Conservation (phyloP, 2,797 vertebrate species). For the Lagodon rhomboides region DNA sequence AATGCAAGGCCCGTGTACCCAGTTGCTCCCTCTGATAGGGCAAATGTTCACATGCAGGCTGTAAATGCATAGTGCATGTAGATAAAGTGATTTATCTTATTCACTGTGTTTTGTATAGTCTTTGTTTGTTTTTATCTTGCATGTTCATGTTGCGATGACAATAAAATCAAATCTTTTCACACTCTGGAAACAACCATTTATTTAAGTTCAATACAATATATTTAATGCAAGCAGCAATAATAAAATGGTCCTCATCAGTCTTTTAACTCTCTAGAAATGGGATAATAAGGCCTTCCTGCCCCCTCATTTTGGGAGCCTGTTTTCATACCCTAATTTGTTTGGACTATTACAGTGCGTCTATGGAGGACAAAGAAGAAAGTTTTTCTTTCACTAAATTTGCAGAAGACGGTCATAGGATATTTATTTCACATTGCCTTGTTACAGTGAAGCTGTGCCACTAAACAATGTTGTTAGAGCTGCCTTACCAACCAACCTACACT, state of each 20-base stretch:
- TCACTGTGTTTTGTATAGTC: too few species aligned
- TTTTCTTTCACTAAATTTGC: neutral
- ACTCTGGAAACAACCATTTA: neutral
- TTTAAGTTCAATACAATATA: neutral
- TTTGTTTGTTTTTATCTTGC: too few species aligned
- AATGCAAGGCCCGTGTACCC: too few species aligned
- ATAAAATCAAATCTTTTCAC: neutral
- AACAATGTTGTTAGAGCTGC: constrained; percentile 1
- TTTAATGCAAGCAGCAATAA: neutral
- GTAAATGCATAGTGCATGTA: too few species aligned
- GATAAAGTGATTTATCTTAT: too few species aligned
- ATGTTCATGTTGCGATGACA: too few species aligned
- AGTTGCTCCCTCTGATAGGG: too few species aligned
- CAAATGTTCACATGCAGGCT: too few species aligned
- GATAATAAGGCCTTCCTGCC: neutral
- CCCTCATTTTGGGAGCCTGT: neutral
- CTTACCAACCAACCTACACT: neutral
- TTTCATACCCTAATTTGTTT: neutral
- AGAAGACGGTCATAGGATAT: neutral
- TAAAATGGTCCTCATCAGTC: neutral
- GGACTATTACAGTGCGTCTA: neutral
- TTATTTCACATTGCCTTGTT: constrained; percentile 1
- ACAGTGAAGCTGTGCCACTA: neutral
- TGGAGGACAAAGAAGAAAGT: neutral
- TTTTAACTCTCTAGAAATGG: neutral